Conservation (phyloP, 2,888 invertebrate genomes). For the Thecocarcelia acutangulata region DNA sequence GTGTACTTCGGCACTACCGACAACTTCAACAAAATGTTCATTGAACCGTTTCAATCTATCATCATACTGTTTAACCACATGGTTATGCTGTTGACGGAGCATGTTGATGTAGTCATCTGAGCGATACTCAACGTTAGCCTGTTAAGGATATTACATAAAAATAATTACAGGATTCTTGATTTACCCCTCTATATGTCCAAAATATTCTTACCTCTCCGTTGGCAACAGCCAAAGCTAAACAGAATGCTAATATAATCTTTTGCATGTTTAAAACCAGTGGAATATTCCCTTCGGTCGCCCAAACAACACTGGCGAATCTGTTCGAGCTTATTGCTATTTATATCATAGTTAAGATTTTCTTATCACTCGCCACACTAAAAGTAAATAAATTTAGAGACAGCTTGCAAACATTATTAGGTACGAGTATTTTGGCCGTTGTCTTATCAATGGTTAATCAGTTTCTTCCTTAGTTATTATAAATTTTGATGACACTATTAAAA, state of each 20-base stretch:
- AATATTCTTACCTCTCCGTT: conserved; percentile 15
- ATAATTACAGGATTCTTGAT: background rate
- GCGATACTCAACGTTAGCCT: background rate
- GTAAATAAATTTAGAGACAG: background rate
- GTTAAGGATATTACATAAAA: background rate
- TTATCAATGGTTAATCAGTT: background rate
- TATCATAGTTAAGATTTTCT: background rate
- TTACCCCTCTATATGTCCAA: background rate
- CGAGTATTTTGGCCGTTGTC: background rate
- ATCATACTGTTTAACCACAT: background rate
- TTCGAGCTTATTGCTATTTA: background rate
- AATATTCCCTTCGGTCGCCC: background rate
- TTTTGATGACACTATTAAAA: too few relatives aligned
- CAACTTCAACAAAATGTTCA: conserved; percentile 10
- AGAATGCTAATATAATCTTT: background rate
- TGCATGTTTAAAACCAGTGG: background rate
- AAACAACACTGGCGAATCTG: background rate
- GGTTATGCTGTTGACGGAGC: background rate
- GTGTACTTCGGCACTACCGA: conserved; percentile 34
- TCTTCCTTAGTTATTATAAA: too few relatives aligned
- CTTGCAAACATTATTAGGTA: background rate
- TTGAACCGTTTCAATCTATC: conserved; percentile 36
- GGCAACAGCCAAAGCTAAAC: background rate
- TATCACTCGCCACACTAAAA: background rate
- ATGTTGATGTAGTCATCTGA: background rate